Percentiles rank a stretch among this genome's conserved stretches.
Evolutionary conservation across 2,888 invertebrate species (phyloP).

Genomic region (Labia minor): DNA sequence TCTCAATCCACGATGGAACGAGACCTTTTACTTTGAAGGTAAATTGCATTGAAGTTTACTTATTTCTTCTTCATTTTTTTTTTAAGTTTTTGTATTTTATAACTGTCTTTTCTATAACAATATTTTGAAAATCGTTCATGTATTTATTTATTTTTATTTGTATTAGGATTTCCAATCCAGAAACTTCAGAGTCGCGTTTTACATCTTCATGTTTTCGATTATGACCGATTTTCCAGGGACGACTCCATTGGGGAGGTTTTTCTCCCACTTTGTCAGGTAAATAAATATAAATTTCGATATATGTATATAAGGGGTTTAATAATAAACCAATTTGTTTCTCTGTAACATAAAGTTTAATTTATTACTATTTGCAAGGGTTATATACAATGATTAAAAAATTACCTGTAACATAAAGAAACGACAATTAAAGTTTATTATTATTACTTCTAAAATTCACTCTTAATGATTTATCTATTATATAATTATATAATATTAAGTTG

Average conservation of each 20-base stretch:
- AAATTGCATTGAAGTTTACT: conserved; percentile 24
- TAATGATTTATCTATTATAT: no score
- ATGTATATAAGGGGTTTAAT: not conserved
- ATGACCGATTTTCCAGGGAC: conserved; percentile 86
- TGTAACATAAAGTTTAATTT: not conserved
- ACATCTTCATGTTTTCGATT: conserved; percentile 87
- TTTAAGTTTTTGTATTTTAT: no score
- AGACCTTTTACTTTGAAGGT: conserved; percentile 88
- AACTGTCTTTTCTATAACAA: no score
- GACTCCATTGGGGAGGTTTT: conserved; percentile 91
- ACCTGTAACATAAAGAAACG: no score
- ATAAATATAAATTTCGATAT: conserved; percentile 21
- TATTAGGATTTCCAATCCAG: conserved; percentile 72
- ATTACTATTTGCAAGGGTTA: no score
- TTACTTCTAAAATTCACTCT: no score
- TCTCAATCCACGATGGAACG: conserved; percentile 85
- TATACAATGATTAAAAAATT: no score
- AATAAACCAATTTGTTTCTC: not conserved
- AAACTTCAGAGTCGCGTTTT: conserved; percentile 83
- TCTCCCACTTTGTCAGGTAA: conserved; percentile 80
- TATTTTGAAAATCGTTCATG: no score
- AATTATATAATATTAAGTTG: no score
- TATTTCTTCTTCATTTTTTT: not conserved
- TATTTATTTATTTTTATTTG: no score
- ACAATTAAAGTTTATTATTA: no score